These are phyloP conservation scores for Amblyopsis hoosieri DNA, from an alignment of 2,797 vertebrate species.

Conservation along the genomic window DNA sequence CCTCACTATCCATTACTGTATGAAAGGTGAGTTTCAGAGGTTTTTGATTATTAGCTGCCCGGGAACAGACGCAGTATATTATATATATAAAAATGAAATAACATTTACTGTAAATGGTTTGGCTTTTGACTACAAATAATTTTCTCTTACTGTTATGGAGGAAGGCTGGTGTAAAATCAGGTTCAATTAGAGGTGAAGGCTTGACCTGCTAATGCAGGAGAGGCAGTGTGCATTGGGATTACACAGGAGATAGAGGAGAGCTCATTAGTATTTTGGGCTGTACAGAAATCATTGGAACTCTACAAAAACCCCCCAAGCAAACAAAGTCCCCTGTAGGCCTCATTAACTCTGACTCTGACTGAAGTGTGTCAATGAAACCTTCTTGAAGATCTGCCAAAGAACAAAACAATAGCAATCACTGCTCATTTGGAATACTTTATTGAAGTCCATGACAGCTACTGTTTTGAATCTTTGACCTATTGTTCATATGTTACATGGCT, in stretches of 20 bases:
- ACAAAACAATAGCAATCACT: conserved; percentile 24
- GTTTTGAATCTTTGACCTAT: no score
- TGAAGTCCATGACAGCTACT: no score
- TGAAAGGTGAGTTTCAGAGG: background rate
- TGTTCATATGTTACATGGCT: no score
- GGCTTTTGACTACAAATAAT: no score
- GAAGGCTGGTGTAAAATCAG: conserved; percentile 3
- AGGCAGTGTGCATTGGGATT: background rate
- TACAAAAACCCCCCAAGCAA: conserved; percentile 14
- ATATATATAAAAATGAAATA: background rate
- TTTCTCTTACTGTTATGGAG: background rate
- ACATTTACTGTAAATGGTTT: background rate
- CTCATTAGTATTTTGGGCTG: background rate
- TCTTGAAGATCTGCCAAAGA: conserved; percentile 15
- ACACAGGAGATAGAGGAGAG: background rate
- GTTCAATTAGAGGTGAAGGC: conserved; percentile 16
- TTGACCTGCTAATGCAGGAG: conserved; percentile 12
- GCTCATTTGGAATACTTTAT: background rate
- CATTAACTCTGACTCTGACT: conserved; percentile 46
- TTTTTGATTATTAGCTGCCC: conserved; percentile 9
- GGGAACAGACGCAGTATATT: background rate
- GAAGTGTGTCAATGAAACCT: conserved; percentile 30
- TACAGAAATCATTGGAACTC: conserved; percentile 3
- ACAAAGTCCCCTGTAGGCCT: conserved; percentile 37
- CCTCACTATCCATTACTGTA: conserved; percentile 3